Percentiles rank a stretch among this genome's conserved stretches.
phyloP scores from a whole-genome alignment of 2,888 invertebrate species.

The Meteorus cinctellus region DNA sequence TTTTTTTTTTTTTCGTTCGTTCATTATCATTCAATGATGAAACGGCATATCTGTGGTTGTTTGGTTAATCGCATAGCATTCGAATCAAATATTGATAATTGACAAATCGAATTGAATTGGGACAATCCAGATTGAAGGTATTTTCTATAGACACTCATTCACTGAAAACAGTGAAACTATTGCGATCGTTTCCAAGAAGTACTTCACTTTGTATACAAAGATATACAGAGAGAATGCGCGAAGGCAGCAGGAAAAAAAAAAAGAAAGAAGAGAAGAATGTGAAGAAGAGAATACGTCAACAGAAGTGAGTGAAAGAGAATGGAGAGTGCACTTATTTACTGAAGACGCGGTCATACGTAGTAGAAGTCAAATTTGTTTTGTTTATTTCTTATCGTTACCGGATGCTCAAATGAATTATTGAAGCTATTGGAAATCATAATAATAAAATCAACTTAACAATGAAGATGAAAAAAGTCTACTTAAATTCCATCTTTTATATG shows the following conservation, averaged over 20 bases:
- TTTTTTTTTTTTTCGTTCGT: not conserved
- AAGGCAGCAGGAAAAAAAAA: constrained; percentile 37
- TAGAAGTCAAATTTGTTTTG: not conserved
- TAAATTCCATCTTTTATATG: not conserved
- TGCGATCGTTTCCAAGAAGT: not conserved
- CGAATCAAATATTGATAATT: not conserved
- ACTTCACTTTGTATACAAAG: not conserved
- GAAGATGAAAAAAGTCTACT: constrained; percentile 4
- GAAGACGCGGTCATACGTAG: not conserved
- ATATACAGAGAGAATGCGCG: not conserved
- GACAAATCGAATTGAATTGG: not conserved
- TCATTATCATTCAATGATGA: no score
- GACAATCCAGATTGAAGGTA: not conserved
- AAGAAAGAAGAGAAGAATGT: constrained; percentile 30
- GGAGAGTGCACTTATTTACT: constrained; percentile 24
- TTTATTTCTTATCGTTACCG: constrained; percentile 34
- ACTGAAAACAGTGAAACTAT: not conserved
- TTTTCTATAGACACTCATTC: not conserved
- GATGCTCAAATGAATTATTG: constrained; percentile 14
- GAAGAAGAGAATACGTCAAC: not conserved
- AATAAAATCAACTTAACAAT: not conserved
- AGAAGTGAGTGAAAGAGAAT: not conserved
- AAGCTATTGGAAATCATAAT: not conserved
- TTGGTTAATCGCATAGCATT: not conserved
- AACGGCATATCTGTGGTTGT: not conserved